These are phyloP conservation scores for Botia almorhae DNA, from an alignment of 2,797 vertebrate genomes.

Conservation along the genomic window DNA sequence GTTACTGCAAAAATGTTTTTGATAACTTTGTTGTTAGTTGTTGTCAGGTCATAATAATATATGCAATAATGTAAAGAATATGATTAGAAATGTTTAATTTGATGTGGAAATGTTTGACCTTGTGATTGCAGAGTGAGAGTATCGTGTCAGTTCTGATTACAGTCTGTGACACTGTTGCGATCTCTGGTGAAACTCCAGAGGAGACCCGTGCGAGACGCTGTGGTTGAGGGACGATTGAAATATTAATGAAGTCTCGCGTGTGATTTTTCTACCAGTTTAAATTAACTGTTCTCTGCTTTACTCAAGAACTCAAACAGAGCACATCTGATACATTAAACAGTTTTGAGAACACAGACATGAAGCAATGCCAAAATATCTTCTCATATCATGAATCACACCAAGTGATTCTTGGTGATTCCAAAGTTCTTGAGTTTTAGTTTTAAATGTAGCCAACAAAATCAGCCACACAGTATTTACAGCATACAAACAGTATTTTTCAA, in stretches of 20 bases:
- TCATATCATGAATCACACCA: background rate
- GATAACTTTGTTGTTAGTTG: no score
- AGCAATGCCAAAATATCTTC: background rate
- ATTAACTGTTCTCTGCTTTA: background rate
- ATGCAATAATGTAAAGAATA: no score
- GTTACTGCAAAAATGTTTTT: no score
- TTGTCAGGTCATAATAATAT: no score
- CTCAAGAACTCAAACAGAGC: background rate
- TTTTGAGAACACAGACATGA: background rate
- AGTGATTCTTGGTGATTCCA: background rate
- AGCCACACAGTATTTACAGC: background rate
- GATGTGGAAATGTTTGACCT: no score
- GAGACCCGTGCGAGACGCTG: background rate
- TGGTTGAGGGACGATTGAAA: background rate
- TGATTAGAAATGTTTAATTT: no score
- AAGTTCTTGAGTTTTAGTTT: constrained; percentile 1
- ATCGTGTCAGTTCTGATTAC: background rate
- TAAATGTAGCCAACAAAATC: constrained; percentile 11
- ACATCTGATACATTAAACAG: background rate
- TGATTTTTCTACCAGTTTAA: background rate
- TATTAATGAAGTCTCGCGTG: background rate
- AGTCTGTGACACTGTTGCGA: background rate
- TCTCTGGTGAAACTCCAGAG: background rate
- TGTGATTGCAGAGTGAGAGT: no score
- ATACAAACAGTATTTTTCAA: background rate